Evolutionary conservation across 2,797 vertebrate genomes (phyloP), one percentile per base, ranked within the genome.

Genomic region (Hafferia zeledoni): DNA sequence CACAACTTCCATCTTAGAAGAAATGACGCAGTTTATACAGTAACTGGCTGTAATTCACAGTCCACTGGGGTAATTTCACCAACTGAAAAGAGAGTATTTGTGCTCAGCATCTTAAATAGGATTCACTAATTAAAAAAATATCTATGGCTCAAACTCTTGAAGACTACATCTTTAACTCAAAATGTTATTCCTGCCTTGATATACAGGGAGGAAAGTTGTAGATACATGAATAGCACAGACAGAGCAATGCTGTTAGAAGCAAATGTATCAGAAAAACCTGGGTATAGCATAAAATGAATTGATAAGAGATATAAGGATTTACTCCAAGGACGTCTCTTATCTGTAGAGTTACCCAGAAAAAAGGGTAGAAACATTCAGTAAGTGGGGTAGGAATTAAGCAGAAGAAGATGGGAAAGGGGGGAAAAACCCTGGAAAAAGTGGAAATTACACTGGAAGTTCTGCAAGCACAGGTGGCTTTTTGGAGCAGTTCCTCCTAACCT

Each of bases 331-430:
- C 88, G 18, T 33, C 13, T 67, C 31, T 50, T 64, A 37, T 31
- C 35, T 70, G 10, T 13, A 84, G 28, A 23, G 50, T 37, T 55
- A 88, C 31, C 3, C 19, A 52, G 53, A 59, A 71, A 52, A 69
- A 6, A 19, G 27, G 3, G 4, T n/a, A 20, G 24, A 90, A 85
- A 35, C 9, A 65, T 41, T 30, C 64, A 25, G n/a, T 44, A 82
- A 87, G 18, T 10, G 18, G 16, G 15, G 49, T 10, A 39, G 33
- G 49, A 31, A 49, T 39, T 72, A 49, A 85, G 17, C 50, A 55
- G 31, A 50, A 72, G 16, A 25, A 24, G 17, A n/a, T 0, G 0
- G 2, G 1, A 8, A 9, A 5, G 4, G 2, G 5, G 30, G 11
- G 15, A 13, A 28, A 37, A 17, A 6, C 7, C 2, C 8, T 50